Base-by-base conservation (phyloP, 2,888 invertebrate species). In the Scaptomyza flava region DNA sequence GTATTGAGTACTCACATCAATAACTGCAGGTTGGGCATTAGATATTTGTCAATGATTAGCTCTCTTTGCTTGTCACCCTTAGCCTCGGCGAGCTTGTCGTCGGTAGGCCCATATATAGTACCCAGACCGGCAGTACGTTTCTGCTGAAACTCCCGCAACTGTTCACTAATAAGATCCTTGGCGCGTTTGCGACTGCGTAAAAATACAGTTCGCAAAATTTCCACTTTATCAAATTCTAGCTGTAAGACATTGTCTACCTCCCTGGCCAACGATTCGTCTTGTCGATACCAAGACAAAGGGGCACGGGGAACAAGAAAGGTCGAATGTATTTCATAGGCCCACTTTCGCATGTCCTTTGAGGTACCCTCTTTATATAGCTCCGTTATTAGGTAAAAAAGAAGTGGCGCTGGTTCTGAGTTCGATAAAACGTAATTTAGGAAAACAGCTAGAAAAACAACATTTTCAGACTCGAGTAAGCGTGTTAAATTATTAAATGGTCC, bases 241-340 rank as follows among this genome's bases (percentile, higher is more conserved):
- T 95, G 94, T 87, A 98, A 93, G 33, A 96, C 96, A 84, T 96
- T 96, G 91, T 98, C 98, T 56, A 98, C 97, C 93, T 98, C 97
- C 71, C 96, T 95, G 11, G 97, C 97, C 91, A 97, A 94, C 81
- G 95, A 95, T 90, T 98, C 98, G 87, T 92, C 91, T 36, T 91
- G 91, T n/a, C 89, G 90, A 71, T 90, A 92, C 91, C 91, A 91
- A 6, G 91, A 86, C 14, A 92, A 67, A 8, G 92, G 91, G 81
- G 98, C 97, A 88, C 96, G 95, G 68, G 98, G 98, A 89, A 97
- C 96, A 66, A 98, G 93, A 93, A 99, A 99, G 89, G 97, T 97
- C 78, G 98, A 98, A 93, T 98, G 98, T 90, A 99, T 98, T 94
- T 99, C 99, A 93, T 99, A 99, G 4, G 99, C 99, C 99, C 99